Percentiles rank a stretch among this genome's conserved stretches.
These are phyloP conservation scores for Dasyprocta punctata DNA, from an alignment of 2,113 vertebrate species.

Conservation along the genomic window DNA sequence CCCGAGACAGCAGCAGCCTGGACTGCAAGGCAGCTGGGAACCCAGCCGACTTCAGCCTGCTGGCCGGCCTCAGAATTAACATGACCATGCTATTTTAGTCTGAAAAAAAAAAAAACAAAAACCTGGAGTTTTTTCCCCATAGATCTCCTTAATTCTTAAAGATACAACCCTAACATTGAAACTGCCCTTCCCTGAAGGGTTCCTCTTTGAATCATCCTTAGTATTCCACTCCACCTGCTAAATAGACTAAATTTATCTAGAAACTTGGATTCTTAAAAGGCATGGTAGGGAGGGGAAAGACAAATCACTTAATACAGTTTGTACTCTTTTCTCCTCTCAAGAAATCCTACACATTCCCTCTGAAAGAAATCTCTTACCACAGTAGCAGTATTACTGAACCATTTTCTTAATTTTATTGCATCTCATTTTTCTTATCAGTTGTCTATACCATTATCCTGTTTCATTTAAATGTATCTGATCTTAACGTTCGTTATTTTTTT, in stretches of 20 bases:
- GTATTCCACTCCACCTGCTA: background rate
- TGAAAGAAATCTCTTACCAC: background rate
- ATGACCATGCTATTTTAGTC: constrained; percentile 32
- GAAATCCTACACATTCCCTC: background rate
- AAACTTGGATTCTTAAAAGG: background rate
- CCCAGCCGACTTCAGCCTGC: background rate
- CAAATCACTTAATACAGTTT: background rate
- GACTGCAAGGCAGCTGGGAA: background rate
- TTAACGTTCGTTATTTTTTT: background rate
- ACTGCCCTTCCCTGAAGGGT: background rate
- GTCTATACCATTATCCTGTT: background rate
- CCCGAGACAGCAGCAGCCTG: background rate
- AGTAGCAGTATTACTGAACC: background rate
- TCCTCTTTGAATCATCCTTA: background rate
- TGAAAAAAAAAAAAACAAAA: background rate
- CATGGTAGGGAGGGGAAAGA: background rate
- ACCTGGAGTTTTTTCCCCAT: background rate
- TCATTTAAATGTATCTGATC: background rate
- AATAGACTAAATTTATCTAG: background rate
- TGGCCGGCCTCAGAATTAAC: constrained; percentile 38
- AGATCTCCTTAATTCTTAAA: constrained; percentile 48
- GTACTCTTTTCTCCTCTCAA: background rate
- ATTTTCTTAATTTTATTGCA: constrained; percentile 8
- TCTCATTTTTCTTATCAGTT: background rate
- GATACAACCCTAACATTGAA: background rate